These are phyloP conservation scores for Tipula unca DNA, from an alignment of 2,888 invertebrate species.

Conservation along the genomic window DNA sequence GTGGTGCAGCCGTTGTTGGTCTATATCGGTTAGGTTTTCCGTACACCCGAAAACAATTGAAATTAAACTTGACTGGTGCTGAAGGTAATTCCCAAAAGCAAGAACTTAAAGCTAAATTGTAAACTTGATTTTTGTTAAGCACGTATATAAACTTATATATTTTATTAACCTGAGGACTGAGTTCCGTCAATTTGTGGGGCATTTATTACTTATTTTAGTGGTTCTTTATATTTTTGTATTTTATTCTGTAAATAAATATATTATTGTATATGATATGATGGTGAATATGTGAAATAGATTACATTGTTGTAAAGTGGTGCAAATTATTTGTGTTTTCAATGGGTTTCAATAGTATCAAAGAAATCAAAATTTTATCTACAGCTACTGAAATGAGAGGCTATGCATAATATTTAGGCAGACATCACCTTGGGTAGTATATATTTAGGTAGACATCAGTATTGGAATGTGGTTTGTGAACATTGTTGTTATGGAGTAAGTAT, in stretches of 20 bases:
- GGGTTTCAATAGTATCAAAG: no score
- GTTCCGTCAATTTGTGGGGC: not conserved
- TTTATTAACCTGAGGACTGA: not conserved
- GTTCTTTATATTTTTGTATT: not conserved
- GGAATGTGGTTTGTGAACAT: no score
- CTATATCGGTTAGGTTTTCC: no score
- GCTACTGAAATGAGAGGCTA: no score
- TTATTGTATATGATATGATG: not conserved
- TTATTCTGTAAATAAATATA: not conserved
- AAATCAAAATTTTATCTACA: no score
- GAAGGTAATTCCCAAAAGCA: not conserved
- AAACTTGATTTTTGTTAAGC: not conserved
- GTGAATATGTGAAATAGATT: not conserved
- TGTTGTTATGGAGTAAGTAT: no score
- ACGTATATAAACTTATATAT: not conserved
- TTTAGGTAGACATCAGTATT: no score
- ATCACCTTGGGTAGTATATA: no score
- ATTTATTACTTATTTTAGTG: not conserved
- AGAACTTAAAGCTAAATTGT: not conserved
- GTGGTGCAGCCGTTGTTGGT: no score
- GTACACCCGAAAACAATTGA: constrained; percentile 38
- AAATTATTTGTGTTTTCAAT: not conserved
- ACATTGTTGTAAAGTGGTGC: not conserved
- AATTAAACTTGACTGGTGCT: constrained; percentile 34
- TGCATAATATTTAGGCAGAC: no score